Evolutionary conservation across 2,797 vertebrate species (phyloP).

Genomic region (Pseudomugil tenellus): DNA sequence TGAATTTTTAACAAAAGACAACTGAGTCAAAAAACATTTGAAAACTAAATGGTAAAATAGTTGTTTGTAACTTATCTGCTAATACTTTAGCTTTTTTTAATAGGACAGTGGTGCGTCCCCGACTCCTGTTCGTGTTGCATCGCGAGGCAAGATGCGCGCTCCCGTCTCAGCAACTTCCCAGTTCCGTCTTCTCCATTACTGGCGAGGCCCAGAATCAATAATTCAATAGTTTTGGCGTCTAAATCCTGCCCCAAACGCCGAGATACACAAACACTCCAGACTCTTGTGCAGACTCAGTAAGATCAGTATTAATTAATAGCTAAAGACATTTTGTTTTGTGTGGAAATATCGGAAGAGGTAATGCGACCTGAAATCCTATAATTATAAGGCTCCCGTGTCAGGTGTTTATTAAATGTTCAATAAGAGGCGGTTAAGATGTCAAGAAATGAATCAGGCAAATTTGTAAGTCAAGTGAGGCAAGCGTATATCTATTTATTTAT

Average conservation of each 20-base stretch:
- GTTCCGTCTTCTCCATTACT: slow-evolving; percentile 81
- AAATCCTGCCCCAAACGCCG: slow-evolving; percentile 74
- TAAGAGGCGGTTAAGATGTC: slow-evolving; percentile 74
- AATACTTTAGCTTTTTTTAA: neutral
- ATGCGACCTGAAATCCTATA: slow-evolving; percentile 67
- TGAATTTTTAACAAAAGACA: neutral
- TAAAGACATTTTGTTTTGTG: slow-evolving; percentile 78
- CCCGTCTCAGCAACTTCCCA: slow-evolving; percentile 74
- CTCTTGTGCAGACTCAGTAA: slow-evolving; percentile 68
- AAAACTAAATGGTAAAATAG: too few relatives aligned
- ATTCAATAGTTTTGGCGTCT: slow-evolving; percentile 86
- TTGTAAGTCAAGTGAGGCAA: slow-evolving; percentile 64
- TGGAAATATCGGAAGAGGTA: slow-evolving; percentile 76
- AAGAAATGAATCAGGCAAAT: slow-evolving; percentile 70
- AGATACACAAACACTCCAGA: slow-evolving; percentile 74
- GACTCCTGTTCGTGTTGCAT: slow-evolving; percentile 26
- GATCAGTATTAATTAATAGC: slow-evolving; percentile 85
- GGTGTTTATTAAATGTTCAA: slow-evolving; percentile 81
- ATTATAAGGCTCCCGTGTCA: slow-evolving; percentile 72
- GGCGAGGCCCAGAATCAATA: slow-evolving; percentile 82
- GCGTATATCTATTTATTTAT: slow-evolving; percentile 24
- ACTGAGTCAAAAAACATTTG: too few relatives aligned
- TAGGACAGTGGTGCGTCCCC: slow-evolving; percentile 47
- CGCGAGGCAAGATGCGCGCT: slow-evolving; percentile 53
- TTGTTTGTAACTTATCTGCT: neutral